These are phyloP conservation scores for Drosophila chauvacae DNA, from an alignment of 1,140 invertebrate species.

Conservation along the genomic window DNA sequence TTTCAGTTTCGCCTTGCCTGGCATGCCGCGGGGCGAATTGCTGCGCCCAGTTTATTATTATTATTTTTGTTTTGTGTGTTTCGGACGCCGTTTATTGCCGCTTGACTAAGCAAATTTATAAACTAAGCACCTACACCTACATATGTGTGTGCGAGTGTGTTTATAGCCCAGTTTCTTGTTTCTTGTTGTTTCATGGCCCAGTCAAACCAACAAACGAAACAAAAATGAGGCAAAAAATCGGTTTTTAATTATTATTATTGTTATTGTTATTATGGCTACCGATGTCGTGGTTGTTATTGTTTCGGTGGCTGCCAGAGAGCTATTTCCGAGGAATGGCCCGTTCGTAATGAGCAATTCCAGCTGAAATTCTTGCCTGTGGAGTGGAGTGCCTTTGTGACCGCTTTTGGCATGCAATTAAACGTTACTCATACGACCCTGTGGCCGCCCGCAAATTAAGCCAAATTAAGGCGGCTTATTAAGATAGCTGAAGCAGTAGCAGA, in stretches of 20 bases:
- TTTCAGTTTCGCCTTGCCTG: conserved; percentile 27
- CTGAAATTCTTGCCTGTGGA: conserved; percentile 65
- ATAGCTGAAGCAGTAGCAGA: conserved; percentile 6
- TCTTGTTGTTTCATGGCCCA: conserved; percentile 42
- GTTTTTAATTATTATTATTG: conserved; percentile 82
- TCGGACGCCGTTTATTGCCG: conserved; percentile 61
- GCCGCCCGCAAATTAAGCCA: conserved; percentile 75
- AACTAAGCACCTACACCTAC: conserved; percentile 28
- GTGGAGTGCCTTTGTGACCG: conserved; percentile 45
- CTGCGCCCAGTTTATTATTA: conserved; percentile 69
- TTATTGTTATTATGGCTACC: conserved; percentile 62
- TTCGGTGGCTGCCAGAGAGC: conserved; percentile 17
- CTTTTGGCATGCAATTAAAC: conserved; percentile 69
- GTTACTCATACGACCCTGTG: conserved; percentile 82
- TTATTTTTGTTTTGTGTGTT: conserved; percentile 24
- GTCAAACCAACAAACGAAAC: conserved; percentile 28
- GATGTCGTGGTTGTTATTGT: conserved; percentile 30
- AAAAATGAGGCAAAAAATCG: conserved; percentile 60
- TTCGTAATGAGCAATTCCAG: conserved; percentile 74
- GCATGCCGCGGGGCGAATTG: conserved; percentile 43
- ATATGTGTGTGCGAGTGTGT: conserved; percentile 31
- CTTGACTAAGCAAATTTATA: conserved; percentile 78
- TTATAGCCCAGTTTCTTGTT: conserved; percentile 65
- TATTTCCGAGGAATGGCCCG: conserved; percentile 67
- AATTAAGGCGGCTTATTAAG: conserved; percentile 76